These are phyloP conservation scores for Drosophila buzzatii DNA, from an alignment of 2,888 invertebrate genomes.

Conservation along the genomic window DNA sequence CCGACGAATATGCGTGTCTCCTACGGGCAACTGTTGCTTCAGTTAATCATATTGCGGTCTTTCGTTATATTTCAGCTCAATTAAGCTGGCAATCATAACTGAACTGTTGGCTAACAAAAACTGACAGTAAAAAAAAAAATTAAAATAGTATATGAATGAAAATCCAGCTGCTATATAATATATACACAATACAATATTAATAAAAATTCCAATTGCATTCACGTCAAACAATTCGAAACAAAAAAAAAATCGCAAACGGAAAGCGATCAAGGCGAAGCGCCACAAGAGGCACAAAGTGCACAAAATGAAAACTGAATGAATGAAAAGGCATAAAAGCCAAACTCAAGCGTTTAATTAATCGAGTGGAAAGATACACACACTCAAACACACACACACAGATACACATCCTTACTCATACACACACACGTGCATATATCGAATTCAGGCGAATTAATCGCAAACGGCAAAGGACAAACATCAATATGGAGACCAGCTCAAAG, in stretches of 20 bases:
- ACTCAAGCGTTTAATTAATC: constrained; percentile 65
- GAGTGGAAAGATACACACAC: constrained; percentile 57
- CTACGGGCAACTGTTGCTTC: constrained; percentile 59
- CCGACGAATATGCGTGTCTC: constrained; percentile 28
- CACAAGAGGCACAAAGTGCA: constrained; percentile 25
- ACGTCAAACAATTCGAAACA: constrained; percentile 4
- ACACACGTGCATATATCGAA: constrained; percentile 8
- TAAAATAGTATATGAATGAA: background rate
- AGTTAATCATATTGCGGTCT: constrained; percentile 51
- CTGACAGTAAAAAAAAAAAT: background rate
- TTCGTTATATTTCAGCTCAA: constrained; percentile 55
- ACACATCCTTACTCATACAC: constrained; percentile 3
- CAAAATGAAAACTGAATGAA: constrained; percentile 42
- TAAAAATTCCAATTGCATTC: constrained; percentile 32
- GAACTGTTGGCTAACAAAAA: constrained; percentile 18
- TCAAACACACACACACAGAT: constrained; percentile 4
- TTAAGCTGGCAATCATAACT: constrained; percentile 38
- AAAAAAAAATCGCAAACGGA: background rate
- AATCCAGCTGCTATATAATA: background rate
- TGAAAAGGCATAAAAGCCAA: constrained; percentile 26
- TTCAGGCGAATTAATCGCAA: constrained; percentile 52
- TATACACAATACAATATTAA: constrained; percentile 16
- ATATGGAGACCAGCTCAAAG: constrained; percentile 34
- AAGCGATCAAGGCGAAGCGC: constrained; percentile 3
- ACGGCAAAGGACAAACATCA: constrained; percentile 64